Evolutionary conservation across 2,888 invertebrate species (phyloP).

Genomic region (Stenoptilia bipunctidactyla): DNA sequence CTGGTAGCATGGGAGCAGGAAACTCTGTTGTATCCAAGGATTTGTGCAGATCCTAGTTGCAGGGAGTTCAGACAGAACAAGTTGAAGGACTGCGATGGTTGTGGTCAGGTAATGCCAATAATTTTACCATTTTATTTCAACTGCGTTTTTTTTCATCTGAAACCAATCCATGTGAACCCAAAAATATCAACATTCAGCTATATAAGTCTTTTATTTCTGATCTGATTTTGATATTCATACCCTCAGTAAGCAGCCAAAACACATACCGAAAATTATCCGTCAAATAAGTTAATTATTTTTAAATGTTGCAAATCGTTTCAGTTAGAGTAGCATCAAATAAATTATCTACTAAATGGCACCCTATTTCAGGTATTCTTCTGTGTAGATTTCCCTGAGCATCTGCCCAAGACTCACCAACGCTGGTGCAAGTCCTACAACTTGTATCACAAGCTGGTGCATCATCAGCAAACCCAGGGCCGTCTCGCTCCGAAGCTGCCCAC

Average conservation of each 20-base stretch:
- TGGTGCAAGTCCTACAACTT: slow-evolving; percentile 77
- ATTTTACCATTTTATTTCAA: no score
- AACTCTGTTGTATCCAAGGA: slow-evolving; percentile 75
- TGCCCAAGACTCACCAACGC: slow-evolving; percentile 56
- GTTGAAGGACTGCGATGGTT: slow-evolving; percentile 66
- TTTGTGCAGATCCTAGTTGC: slow-evolving; percentile 70
- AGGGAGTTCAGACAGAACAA: slow-evolving; percentile 62
- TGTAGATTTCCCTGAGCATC: slow-evolving; percentile 57
- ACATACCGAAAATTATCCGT: no score
- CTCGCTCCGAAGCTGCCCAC: slow-evolving; percentile 72
- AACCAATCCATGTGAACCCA: no score
- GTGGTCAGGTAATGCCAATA: slow-evolving; percentile 73
- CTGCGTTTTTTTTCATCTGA: no score
- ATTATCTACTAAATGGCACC: no score
- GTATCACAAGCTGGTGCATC: slow-evolving; percentile 69
- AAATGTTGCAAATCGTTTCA: no score
- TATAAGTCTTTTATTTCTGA: no score
- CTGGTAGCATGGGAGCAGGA: slow-evolving; percentile 78
- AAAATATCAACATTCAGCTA: no score
- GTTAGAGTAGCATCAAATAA: no score
- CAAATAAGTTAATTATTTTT: no score
- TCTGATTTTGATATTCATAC: no score
- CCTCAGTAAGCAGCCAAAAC: no score
- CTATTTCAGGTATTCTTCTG: slow-evolving; percentile 67
- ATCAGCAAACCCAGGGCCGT: slow-evolving; percentile 72